Conservation (phyloP, 2,888 invertebrate genomes). For the Rotaria socialis region DNA sequence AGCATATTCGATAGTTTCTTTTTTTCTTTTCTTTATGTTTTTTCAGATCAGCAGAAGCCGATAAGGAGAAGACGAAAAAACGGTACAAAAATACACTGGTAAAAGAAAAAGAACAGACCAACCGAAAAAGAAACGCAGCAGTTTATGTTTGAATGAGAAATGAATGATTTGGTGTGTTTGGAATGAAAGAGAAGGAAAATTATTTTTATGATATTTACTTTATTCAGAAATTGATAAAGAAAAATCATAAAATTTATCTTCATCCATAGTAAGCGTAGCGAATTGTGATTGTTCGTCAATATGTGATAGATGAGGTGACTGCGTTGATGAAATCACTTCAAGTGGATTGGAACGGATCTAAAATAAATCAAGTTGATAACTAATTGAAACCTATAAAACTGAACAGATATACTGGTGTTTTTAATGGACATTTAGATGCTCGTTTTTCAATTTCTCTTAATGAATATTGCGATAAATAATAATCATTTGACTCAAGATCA, state of each 20-base stretch:
- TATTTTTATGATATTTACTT: no score
- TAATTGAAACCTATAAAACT: neutral
- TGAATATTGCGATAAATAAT: neutral
- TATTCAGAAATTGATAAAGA: no score
- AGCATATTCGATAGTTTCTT: neutral
- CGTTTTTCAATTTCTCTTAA: neutral
- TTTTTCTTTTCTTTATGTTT: neutral
- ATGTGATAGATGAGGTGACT: no score
- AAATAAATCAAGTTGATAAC: neutral
- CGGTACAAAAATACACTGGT: neutral
- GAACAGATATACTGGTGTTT: neutral
- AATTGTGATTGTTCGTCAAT: no score
- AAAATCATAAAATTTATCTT: no score
- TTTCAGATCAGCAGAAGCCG: neutral
- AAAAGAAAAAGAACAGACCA: neutral
- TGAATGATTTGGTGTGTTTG: neutral
- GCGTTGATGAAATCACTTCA: no score
- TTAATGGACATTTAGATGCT: neutral
- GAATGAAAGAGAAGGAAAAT: neutral
- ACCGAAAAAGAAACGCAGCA: neutral
- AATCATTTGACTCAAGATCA: slow-evolving; percentile 57
- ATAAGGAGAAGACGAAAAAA: neutral
- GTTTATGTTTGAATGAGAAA: neutral
- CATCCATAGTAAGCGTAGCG: no score
- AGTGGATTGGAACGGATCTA: neutral